Percentiles rank a stretch among this genome's conserved stretches.
Conservation (phyloP, 2,888 invertebrate genomes). For the Tortrix viridana region DNA sequence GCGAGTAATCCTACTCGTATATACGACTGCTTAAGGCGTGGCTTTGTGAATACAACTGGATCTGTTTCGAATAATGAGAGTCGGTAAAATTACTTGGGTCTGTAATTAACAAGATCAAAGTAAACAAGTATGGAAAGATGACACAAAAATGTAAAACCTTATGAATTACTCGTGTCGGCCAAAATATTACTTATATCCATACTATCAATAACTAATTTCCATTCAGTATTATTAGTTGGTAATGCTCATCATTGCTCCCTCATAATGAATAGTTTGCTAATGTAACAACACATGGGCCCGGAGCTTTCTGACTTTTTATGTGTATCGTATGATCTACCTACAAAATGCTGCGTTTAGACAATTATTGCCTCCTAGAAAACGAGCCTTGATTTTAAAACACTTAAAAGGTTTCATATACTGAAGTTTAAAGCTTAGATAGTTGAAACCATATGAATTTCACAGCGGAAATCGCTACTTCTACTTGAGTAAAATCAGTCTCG, state of each 20-base stretch:
- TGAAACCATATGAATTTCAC: constrained; percentile 66
- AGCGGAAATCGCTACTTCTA: constrained; percentile 71
- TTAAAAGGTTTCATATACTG: constrained; percentile 38
- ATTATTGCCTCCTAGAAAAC: constrained; percentile 19
- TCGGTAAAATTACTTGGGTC: constrained; percentile 6
- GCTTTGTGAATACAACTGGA: constrained; percentile 9
- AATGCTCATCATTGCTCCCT: constrained; percentile 42
- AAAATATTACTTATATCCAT: constrained; percentile 74
- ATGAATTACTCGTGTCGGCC: constrained; percentile 77
- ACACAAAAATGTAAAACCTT: constrained; percentile 36
- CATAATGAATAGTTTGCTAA: constrained; percentile 46
- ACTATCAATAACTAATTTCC: constrained; percentile 71
- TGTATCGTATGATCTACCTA: constrained; percentile 6
- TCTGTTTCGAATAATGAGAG: constrained; percentile 24
- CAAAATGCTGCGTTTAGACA: constrained; percentile 21
- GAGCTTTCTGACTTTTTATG: constrained; percentile 46
- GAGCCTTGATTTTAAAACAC: constrained; percentile 30
- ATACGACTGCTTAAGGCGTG: constrained; percentile 31
- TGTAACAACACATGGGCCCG: constrained; percentile 67
- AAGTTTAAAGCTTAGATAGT: constrained; percentile 56
- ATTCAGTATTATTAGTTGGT: constrained; percentile 78
- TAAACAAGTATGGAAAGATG: constrained; percentile 8
- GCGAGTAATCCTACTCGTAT: not conserved
- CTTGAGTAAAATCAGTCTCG: constrained; percentile 72
- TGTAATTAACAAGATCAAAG: not conserved